phyloP scores from a whole-genome alignment of 2,888 invertebrate species.

The Ctena decussata region DNA sequence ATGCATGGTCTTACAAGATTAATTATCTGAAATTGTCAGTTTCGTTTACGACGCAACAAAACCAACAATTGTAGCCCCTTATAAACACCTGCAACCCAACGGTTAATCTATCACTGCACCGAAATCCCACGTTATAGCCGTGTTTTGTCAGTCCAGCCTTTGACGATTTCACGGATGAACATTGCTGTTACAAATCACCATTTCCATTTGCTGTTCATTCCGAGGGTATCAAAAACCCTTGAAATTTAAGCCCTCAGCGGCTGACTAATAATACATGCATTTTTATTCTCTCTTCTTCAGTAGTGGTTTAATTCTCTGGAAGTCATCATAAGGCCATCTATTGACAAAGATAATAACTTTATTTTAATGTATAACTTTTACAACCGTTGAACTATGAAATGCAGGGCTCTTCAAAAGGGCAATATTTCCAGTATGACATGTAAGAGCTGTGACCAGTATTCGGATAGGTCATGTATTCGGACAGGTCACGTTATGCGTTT shows the following conservation, averaged over 20 bases:
- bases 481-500: slow-evolving; percentile 2
- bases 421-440: slow-evolving; percentile 21
- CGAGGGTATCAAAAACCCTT: slow-evolving; percentile 7
- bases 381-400: slow-evolving; percentile 35
- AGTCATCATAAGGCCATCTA: slow-evolving; percentile 6
- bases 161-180: slow-evolving; percentile 53
- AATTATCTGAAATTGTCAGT: neutral
- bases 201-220: slow-evolving; percentile 11
- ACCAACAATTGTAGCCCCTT: neutral
- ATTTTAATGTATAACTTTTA: slow-evolving; percentile 39
- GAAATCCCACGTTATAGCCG: slow-evolving; percentile 6
- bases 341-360: slow-evolving; percentile 37
- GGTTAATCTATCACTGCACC: neutral
- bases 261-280: slow-evolving; percentile 7
- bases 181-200: slow-evolving; percentile 20
- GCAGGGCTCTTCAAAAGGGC: slow-evolving; percentile 39
- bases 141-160: slow-evolving; percentile 32
- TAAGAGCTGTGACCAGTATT: slow-evolving; percentile 10
- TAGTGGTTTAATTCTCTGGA: slow-evolving; percentile 4
- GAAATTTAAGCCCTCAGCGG: slow-evolving; percentile 9
- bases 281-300: neutral
- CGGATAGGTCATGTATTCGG: neutral
- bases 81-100: slow-evolving; percentile 3
- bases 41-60: neutral
- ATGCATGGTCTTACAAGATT: neutral